Evolutionary conservation across 2,888 invertebrate genomes (phyloP).

Genomic region (Willowsia nigromaculata): DNA sequence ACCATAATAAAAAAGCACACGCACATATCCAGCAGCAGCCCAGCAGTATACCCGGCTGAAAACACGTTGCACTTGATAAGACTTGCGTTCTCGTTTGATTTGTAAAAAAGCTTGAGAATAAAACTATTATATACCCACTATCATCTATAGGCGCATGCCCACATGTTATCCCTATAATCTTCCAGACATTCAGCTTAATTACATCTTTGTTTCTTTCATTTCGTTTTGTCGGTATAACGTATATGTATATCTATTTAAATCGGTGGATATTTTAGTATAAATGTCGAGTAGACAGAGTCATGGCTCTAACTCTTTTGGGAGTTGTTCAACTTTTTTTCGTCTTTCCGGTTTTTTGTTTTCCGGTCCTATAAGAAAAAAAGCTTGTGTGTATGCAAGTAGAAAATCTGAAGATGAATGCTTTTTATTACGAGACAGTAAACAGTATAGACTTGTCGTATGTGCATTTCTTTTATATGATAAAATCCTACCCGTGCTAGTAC

Average conservation of each 20-base stretch:
- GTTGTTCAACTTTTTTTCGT: slow-evolving; percentile 42
- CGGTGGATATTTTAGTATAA: neutral
- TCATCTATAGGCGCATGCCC: neutral
- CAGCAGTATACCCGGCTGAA: neutral
- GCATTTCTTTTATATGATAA: neutral
- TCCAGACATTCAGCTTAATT: slow-evolving; percentile 36
- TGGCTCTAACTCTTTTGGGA: slow-evolving; percentile 35
- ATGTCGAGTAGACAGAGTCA: slow-evolving; percentile 10
- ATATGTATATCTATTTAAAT: neutral
- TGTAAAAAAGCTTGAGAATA: neutral
- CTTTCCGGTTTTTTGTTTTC: slow-evolving; percentile 47
- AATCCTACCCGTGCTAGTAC: neutral
- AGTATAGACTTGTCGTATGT: neutral
- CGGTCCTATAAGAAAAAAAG: slow-evolving; percentile 40
- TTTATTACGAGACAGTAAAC: slow-evolving; percentile 3
- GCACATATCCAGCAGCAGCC: slow-evolving; percentile 3
- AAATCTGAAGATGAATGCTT: neutral
- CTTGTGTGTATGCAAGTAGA: slow-evolving; percentile 1
- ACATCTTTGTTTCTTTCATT: slow-evolving; percentile 21
- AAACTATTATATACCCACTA: neutral
- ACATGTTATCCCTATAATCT: slow-evolving; percentile 8
- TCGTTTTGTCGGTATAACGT: neutral
- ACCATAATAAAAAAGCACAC: slow-evolving; percentile 15
- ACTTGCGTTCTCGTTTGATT: neutral
- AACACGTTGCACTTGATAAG: slow-evolving; percentile 21